Evolutionary conservation across 2,113 vertebrate species (phyloP).

Genomic region (Cyprinodon tularosa): DNA sequence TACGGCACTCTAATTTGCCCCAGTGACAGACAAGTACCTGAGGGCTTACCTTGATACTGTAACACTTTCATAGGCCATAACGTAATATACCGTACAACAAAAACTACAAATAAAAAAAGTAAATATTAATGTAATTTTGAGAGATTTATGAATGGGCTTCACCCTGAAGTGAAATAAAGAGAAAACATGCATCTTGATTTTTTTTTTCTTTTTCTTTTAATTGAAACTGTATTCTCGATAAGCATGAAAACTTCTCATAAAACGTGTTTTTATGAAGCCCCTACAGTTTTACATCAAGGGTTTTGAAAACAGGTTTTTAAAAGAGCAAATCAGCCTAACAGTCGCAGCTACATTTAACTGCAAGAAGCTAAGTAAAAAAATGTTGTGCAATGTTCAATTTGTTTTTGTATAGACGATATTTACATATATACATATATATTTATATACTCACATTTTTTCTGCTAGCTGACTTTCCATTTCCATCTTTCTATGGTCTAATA

Average conservation of each 20-base stretch:
- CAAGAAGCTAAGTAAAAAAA: background rate
- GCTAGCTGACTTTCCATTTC: conserved; percentile 35
- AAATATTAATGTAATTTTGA: too few relatives aligned
- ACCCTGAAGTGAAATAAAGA: too few relatives aligned
- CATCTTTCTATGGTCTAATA: conserved; percentile 29
- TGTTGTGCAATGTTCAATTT: background rate
- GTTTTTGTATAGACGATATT: background rate
- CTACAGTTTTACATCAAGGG: background rate
- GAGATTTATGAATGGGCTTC: too few relatives aligned
- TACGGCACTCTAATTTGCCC: background rate
- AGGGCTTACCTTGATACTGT: too few relatives aligned
- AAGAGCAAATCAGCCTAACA: background rate
- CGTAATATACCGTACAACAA: too few relatives aligned
- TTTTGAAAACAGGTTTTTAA: background rate
- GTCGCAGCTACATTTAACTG: background rate
- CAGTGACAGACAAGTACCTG: too few relatives aligned
- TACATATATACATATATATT: background rate
- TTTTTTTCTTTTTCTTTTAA: background rate
- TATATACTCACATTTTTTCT: conserved; percentile 68
- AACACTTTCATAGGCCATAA: too few relatives aligned
- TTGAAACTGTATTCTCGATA: background rate
- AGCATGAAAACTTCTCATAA: background rate
- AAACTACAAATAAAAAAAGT: too few relatives aligned
- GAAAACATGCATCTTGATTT: too few relatives aligned
- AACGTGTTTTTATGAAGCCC: background rate